Evolutionary conservation across 2,888 invertebrate genomes (phyloP).

Genomic region (Agriopis aurantiaria): DNA sequence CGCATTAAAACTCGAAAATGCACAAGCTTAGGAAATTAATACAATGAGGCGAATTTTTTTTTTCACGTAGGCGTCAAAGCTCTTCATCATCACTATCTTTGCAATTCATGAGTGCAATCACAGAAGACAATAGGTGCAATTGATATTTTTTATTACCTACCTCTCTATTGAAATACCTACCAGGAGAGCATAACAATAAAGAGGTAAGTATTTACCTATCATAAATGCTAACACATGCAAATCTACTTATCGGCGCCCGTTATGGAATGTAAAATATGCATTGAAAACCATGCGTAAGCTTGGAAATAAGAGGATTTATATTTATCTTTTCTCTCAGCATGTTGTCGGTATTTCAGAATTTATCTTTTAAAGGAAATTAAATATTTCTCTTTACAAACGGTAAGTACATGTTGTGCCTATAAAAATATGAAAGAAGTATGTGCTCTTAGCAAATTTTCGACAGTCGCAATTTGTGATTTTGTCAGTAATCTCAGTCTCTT

Average conservation of each 20-base stretch:
- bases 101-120: no score
- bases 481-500: not conserved
- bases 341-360: not conserved
- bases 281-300: slow-evolving; percentile 34
- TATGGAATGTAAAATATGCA: slow-evolving; percentile 48
- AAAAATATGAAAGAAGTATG: not conserved
- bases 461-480: not conserved
- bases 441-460: not conserved
- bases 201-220: slow-evolving; percentile 8
- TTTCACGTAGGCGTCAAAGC: no score
- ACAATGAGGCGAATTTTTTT: no score
- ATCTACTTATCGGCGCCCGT: slow-evolving; percentile 44
- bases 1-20: no score
- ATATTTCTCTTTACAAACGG: not conserved
- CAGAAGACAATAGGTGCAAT: no score
- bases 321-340: slow-evolving; percentile 28
- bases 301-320: slow-evolving; percentile 36
- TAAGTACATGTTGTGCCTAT: not conserved
- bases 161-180: no score
- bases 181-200: slow-evolving; percentile 21
- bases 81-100: no score
- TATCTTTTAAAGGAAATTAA: slow-evolving; percentile 1
- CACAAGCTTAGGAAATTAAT: no score
- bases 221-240: slow-evolving; percentile 45
- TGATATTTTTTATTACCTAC: no score